Evolutionary conservation across 2,113 vertebrate genomes (phyloP).

Genomic region (Hypocryptadius cinnamomeus): DNA sequence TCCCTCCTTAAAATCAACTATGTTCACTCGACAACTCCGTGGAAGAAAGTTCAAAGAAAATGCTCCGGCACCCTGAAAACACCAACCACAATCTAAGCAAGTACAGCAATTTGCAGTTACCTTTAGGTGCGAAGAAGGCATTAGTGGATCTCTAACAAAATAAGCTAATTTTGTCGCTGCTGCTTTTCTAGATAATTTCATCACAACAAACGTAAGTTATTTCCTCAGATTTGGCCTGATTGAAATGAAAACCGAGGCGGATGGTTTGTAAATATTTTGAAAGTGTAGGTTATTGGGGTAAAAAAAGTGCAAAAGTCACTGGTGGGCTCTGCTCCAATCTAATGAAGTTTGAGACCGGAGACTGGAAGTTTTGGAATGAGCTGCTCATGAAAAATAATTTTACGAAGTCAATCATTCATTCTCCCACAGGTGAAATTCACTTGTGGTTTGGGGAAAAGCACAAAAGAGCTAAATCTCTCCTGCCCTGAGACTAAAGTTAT

Average conservation of each 20-base stretch:
- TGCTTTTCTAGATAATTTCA: neutral
- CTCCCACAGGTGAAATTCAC: neutral
- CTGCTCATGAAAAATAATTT: neutral
- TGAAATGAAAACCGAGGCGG: neutral
- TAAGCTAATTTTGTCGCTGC: neutral
- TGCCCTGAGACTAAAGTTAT: neutral
- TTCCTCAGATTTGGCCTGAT: neutral
- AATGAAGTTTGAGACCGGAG: neutral
- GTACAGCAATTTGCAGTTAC: neutral
- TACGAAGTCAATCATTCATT: neutral
- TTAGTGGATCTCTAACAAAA: neutral
- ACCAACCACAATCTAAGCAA: neutral
- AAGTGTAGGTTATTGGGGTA: neutral
- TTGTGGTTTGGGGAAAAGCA: neutral
- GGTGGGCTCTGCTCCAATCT: neutral
- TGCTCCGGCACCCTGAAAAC: neutral
- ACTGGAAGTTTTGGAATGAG: neutral
- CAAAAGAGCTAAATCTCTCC: neutral
- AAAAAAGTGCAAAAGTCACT: neutral
- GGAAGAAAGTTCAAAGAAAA: neutral
- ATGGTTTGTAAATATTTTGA: neutral
- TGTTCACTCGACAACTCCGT: neutral
- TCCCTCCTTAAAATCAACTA: neutral
- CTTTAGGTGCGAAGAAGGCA: neutral
- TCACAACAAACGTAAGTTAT: neutral